Percentiles rank a stretch among this genome's conserved stretches.
Evolutionary conservation across 2,113 vertebrate genomes (phyloP).

Genomic region (Sander lucioperca): DNA sequence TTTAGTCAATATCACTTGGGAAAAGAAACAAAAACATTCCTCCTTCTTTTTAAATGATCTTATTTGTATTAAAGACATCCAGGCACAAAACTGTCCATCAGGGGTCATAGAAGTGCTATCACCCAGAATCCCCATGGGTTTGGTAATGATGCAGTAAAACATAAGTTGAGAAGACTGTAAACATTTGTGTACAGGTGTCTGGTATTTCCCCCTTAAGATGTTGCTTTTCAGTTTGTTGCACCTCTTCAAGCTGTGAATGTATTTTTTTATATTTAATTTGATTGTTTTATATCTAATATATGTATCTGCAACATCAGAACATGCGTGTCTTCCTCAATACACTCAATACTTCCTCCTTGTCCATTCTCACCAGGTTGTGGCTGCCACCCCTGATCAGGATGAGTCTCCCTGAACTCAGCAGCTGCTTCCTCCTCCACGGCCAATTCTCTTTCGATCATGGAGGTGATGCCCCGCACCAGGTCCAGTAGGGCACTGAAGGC

Average conservation of each 20-base stretch:
- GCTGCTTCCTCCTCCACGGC: constrained; percentile 82
- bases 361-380: constrained; percentile 87
- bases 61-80: neutral
- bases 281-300: neutral
- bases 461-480: constrained; percentile 96
- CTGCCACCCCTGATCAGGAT: constrained; percentile 81
- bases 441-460: constrained; percentile 96
- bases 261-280: neutral
- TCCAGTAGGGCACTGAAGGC: constrained; percentile 97
- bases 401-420: constrained; percentile 74
- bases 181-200: neutral
- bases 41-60: neutral
- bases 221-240: neutral
- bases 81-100: constrained; percentile 17
- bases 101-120: constrained; percentile 20
- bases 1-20: neutral
- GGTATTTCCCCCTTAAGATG: neutral
- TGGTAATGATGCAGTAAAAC: neutral
- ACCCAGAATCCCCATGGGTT: neutral
- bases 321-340: neutral
- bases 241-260: neutral
- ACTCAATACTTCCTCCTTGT: too few species aligned
- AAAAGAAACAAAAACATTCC: constrained; percentile 1
- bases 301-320: neutral
- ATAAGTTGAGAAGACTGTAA: neutral